Conservation (phyloP, 2,113 vertebrate species). For the Edolisoma coerulescens region DNA sequence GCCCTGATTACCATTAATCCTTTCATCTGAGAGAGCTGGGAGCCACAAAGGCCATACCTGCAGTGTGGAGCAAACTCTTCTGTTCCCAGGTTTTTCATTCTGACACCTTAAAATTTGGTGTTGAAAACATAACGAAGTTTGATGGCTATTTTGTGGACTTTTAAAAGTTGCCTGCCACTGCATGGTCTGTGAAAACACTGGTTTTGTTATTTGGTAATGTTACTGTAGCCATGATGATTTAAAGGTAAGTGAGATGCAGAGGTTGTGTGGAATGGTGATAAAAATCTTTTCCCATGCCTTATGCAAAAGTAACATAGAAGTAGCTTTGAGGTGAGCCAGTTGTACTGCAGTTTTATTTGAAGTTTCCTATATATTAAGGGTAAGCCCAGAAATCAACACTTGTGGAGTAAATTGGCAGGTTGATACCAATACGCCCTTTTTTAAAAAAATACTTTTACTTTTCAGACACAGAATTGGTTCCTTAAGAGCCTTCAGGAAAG, state of each 20-base stretch:
- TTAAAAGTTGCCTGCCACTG: not conserved
- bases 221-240: not conserved
- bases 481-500: not conserved
- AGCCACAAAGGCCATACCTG: not conserved
- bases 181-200: not conserved
- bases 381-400: not conserved
- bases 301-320: not conserved
- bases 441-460: accelerated
- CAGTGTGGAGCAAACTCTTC: not conserved
- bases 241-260: not conserved
- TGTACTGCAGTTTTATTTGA: not conserved
- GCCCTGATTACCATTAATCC: not conserved
- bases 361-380: not conserved
- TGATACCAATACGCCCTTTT: not conserved
- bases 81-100: not conserved
- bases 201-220: not conserved
- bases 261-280: not conserved
- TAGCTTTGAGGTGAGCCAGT: not conserved
- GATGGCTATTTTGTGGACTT: not conserved
- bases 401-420: not conserved
- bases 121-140: not conserved
- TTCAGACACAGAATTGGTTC: not conserved
- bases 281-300: not conserved
- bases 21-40: not conserved
- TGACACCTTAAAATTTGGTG: not conserved